A percentile compares a stretch with the other conserved stretches of the same genome.
These are phyloP conservation scores for cattle (Bos taurus) DNA, from an alignment of 2,113 vertebrate genomes.

Conservation along the genomic window DNA sequence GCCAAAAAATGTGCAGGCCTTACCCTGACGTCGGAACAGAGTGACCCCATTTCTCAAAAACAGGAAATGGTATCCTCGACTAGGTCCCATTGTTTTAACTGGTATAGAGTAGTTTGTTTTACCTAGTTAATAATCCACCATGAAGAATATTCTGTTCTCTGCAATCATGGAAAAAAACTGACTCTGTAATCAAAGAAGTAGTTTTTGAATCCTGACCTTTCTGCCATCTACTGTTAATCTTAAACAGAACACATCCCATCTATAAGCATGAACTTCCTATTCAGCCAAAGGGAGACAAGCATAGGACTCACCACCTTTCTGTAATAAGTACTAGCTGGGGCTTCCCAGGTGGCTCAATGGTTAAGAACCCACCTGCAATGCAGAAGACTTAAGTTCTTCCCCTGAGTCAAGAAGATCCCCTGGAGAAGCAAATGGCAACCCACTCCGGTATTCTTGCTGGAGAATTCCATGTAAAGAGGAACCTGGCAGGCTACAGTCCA, in stretches of 20 bases:
- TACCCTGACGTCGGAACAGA: background rate
- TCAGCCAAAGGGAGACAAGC: background rate
- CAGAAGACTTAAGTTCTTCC: background rate
- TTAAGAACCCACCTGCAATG: background rate
- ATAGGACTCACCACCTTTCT: background rate
- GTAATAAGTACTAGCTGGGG: background rate
- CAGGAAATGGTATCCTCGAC: background rate
- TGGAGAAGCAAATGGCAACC: background rate
- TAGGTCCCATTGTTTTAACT: background rate
- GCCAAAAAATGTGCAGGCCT: background rate
- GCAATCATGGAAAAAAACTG: background rate
- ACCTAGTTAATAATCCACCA: background rate
- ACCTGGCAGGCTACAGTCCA: background rate
- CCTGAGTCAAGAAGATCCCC: background rate
- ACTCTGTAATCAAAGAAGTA: background rate
- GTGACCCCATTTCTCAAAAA: background rate
- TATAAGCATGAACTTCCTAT: background rate
- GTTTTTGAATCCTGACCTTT: background rate
- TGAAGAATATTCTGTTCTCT: background rate
- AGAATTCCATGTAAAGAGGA: background rate
- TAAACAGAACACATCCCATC: background rate
- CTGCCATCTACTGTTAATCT: background rate
- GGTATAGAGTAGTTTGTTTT: background rate
- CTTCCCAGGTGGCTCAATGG: background rate
- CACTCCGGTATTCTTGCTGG: background rate